Evolutionary conservation across 1,140 invertebrate genomes (phyloP).

Genomic region (Battus philenor): DNA sequence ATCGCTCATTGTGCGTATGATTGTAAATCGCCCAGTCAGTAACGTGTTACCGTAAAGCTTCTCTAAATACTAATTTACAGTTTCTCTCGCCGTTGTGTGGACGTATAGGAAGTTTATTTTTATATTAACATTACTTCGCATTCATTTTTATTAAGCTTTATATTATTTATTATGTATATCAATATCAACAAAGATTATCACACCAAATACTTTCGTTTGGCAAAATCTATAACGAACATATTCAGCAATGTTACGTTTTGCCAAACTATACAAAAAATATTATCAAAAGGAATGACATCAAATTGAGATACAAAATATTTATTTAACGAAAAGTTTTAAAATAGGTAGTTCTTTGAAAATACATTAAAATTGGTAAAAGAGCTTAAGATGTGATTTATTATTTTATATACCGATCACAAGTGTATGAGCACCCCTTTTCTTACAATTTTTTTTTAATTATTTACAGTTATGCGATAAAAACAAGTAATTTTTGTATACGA

Average conservation of each 20-base stretch:
- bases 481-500: no score
- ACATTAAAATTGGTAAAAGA: no score
- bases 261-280: background rate
- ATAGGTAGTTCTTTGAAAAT: no score
- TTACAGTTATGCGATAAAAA: background rate
- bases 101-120: conserved; percentile 1
- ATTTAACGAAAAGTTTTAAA: background rate
- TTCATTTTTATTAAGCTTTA: conserved; percentile 6
- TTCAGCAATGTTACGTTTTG: conserved; percentile 1
- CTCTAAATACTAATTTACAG: background rate
- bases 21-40: conserved; percentile 18
- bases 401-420: conserved; percentile 1
- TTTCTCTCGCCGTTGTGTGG: conserved; percentile 1
- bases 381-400: no score
- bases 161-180: conserved; percentile 10
- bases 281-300: background rate
- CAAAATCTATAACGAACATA: conserved; percentile 7
- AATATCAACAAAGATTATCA: conserved; percentile 3
- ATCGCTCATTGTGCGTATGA: conserved; percentile 27
- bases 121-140: background rate
- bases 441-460: conserved; percentile 4
- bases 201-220: conserved; percentile 1
- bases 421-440: conserved; percentile 4
- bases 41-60: conserved; percentile 9
- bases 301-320: conserved; percentile 2